Conservation (phyloP, 2,888 invertebrate genomes). For the Amphiduros pacificus region DNA sequence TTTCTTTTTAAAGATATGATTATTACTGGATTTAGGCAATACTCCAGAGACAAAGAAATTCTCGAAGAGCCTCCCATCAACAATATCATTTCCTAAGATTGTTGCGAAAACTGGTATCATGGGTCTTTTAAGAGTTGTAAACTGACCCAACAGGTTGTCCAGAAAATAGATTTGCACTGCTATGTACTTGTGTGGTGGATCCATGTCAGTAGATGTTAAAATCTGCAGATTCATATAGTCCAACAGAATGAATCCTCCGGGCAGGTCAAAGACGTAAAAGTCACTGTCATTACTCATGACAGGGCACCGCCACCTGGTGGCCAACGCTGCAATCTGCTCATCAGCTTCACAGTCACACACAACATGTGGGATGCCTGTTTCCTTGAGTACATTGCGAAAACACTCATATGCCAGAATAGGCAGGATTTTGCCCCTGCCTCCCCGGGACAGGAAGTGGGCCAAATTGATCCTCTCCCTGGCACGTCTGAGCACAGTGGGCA, state of each 20-base stretch:
- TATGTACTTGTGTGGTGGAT: constrained; percentile 33
- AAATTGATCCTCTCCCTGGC: constrained; percentile 40
- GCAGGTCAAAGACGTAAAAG: constrained; percentile 84
- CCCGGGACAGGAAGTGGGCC: constrained; percentile 25
- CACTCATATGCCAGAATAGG: constrained; percentile 76
- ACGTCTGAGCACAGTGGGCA: constrained; percentile 43
- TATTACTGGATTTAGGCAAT: constrained; percentile 61
- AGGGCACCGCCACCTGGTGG: constrained; percentile 77
- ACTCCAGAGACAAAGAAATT: constrained; percentile 70
- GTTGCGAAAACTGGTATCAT: constrained; percentile 80
- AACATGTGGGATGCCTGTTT: constrained; percentile 70
- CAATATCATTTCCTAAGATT: constrained; percentile 87
- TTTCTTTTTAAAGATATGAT: not conserved
- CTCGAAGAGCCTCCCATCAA: constrained; percentile 67
- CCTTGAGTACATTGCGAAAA: constrained; percentile 72
- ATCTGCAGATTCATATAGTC: constrained; percentile 46
- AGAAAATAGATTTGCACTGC: constrained; percentile 69
- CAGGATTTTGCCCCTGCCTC: constrained; percentile 62
- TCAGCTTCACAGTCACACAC: constrained; percentile 89
- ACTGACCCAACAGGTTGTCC: constrained; percentile 70
- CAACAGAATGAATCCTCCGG: constrained; percentile 74
- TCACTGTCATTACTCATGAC: constrained; percentile 92
- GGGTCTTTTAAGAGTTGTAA: constrained; percentile 70
- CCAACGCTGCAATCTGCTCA: constrained; percentile 80
- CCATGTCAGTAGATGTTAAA: not conserved